Evolutionary conservation across 2,113 vertebrate species (phyloP), one percentile per base, ranked within the genome.

Genomic region (Onychostoma macrolepis): DNA sequence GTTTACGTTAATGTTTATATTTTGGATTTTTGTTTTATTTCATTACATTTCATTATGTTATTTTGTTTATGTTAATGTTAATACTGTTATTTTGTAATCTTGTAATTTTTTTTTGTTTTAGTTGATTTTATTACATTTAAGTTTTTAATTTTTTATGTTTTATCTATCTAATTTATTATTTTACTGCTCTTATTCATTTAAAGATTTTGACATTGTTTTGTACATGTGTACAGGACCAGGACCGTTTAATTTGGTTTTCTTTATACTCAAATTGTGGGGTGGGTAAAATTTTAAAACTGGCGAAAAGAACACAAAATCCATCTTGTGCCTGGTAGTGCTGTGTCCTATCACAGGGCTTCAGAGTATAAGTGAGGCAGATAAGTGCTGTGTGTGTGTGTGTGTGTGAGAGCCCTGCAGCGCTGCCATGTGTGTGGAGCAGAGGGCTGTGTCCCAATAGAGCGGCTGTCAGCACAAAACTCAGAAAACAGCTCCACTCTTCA

Each of bases 381-480:
- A 24, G 19, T 38, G 9, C 5, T 6, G 4, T 53, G 15, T 65
- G 26, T 67, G 63, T 30, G 63, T 63, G 28, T 30, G 48, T 53
- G 58, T 61, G 58, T 11, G 63, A 26, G 26, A 13, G 76, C 36
- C 24, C 78, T 43, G 56, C 56, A 69, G 74, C 38, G 76, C 78
- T 56, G 83, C 87, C 80, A 85, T 88, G 86, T 4, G 36, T 80
- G 84, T 67, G 86, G 85, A 83, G 69, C n/a, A 30, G 48, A 48
- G 89, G 56, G 80, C 74, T 74, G 79, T 41, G 7, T 93, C 92
- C 92, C 86, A 76, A 0, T 92, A 92, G 94, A 90, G 88, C 88
- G 86, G 89, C 93, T 95, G 94, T 96, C 95, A 95, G 92, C 94
- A 93, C 91, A 48, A 89, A 91, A 81, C 94, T 95, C 93, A 91